A percentile compares a stretch with the other conserved stretches of the same genome.
These are phyloP conservation scores for Emmelina monodactyla DNA, from an alignment of 2,888 invertebrate genomes.

Conservation along the genomic window DNA sequence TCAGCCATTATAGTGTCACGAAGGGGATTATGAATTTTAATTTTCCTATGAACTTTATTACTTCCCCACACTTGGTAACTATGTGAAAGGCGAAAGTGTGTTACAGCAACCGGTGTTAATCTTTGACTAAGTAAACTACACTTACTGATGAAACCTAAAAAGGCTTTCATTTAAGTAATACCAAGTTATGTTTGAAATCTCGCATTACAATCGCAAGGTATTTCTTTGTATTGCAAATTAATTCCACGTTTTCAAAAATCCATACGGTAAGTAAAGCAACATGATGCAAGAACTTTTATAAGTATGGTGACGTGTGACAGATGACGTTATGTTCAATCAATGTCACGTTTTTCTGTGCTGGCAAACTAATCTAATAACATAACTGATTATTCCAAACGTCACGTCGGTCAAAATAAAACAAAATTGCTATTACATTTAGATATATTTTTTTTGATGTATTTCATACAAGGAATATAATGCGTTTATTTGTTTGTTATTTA, in stretches of 20 bases:
- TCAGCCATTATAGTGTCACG: constrained; percentile 71
- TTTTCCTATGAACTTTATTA: constrained; percentile 74
- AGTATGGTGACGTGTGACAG: too few species aligned
- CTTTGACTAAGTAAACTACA: constrained; percentile 53
- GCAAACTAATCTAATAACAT: too few species aligned
- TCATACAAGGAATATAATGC: background rate
- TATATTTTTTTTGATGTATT: constrained; percentile 2
- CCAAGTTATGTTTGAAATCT: too few species aligned
- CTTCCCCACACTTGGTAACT: constrained; percentile 70
- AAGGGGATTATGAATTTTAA: constrained; percentile 69
- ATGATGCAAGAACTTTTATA: too few species aligned
- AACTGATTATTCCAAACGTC: constrained; percentile 39
- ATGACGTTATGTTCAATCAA: too few species aligned
- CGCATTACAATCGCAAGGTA: too few species aligned
- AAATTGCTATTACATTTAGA: constrained; percentile 5
- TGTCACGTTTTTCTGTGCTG: too few species aligned
- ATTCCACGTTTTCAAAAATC: too few species aligned
- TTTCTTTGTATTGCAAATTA: too few species aligned
- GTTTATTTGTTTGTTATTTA: too few species aligned
- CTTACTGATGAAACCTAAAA: constrained; percentile 39
- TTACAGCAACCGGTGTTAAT: constrained; percentile 20
- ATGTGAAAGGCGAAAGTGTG: constrained; percentile 31
- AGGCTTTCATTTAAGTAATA: constrained; percentile 50
- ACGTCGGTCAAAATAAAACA: constrained; percentile 6
- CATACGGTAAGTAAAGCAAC: too few species aligned